phyloP scores from a whole-genome alignment of 2,888 invertebrate species.

The Polydesmus complanatus region DNA sequence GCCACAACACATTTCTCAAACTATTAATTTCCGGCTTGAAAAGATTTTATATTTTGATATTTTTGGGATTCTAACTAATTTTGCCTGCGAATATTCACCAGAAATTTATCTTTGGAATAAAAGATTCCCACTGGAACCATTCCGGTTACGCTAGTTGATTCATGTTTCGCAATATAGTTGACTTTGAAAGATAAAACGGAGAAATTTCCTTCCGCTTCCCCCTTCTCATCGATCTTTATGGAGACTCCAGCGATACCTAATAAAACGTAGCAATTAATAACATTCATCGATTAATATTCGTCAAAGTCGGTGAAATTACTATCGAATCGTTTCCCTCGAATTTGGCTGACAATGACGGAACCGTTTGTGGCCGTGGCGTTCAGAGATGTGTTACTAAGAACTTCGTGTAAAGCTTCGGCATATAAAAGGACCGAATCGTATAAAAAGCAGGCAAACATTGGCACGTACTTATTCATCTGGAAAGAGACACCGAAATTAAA shows the following conservation, averaged over 20 bases:
- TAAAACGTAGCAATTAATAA: too few relatives aligned
- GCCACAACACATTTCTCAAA: too few relatives aligned
- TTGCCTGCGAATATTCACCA: not conserved
- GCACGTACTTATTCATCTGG: too few relatives aligned
- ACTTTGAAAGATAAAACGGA: constrained; percentile 57
- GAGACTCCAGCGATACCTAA: constrained; percentile 86
- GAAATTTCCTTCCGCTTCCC: constrained; percentile 85
- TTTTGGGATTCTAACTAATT: too few relatives aligned
- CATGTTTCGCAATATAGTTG: not conserved
- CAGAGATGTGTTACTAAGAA: constrained; percentile 47
- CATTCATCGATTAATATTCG: not conserved
- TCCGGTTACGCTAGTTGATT: not conserved
- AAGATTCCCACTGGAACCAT: constrained; percentile 6
- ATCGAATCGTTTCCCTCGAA: constrained; percentile 42
- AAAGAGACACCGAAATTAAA: too few relatives aligned
- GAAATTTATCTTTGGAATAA: not conserved
- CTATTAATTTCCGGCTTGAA: too few relatives aligned
- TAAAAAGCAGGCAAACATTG: constrained; percentile 66
- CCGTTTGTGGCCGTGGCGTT: constrained; percentile 61
- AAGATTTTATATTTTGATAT: too few relatives aligned
- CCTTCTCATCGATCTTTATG: constrained; percentile 75
- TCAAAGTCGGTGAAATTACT: constrained; percentile 21
- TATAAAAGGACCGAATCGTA: constrained; percentile 81
- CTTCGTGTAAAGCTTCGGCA: constrained; percentile 63
- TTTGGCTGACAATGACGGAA: constrained; percentile 54